Conservation (phyloP, 2,113 vertebrate genomes). For the Rhegmatorhina hoffmannsi region DNA sequence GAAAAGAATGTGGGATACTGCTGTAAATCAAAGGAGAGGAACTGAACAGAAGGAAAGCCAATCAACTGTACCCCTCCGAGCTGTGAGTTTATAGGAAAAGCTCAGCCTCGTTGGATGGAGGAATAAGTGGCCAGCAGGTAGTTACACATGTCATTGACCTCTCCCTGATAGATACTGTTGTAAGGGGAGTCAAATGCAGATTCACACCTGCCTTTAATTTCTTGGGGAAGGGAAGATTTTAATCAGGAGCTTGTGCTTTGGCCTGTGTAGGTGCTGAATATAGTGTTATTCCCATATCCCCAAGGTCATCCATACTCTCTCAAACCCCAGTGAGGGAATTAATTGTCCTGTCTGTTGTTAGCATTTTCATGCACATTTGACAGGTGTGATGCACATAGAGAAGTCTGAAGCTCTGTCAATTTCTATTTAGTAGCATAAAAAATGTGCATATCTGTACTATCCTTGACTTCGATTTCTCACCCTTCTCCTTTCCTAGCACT, state of each 20-base stretch:
- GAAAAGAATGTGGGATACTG: slow-evolving; percentile 33
- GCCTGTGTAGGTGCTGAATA: neutral
- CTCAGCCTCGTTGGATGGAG: neutral
- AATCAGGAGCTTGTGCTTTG: neutral
- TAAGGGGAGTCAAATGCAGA: slow-evolving; percentile 14
- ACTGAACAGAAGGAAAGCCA: slow-evolving; percentile 66
- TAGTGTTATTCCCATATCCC: neutral
- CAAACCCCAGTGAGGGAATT: neutral
- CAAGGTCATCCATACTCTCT: neutral
- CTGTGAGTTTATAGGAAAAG: slow-evolving; percentile 43
- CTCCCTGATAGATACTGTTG: neutral
- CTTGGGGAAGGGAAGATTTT: neutral
- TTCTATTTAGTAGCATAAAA: neutral
- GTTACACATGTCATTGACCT: slow-evolving; percentile 61
- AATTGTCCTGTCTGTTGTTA: neutral
- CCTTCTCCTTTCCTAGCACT: neutral
- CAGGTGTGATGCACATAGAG: neutral
- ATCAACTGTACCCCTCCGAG: slow-evolving; percentile 62
- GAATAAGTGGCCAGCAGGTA: slow-evolving; percentile 52
- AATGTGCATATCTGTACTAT: neutral
- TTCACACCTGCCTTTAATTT: slow-evolving; percentile 32
- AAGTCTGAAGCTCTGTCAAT: neutral
- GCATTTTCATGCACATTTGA: neutral
- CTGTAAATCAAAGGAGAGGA: slow-evolving; percentile 63
- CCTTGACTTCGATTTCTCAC: neutral